These are phyloP conservation scores for Orcinus orca DNA, from an alignment of 2,113 vertebrate genomes.

Conservation along the genomic window DNA sequence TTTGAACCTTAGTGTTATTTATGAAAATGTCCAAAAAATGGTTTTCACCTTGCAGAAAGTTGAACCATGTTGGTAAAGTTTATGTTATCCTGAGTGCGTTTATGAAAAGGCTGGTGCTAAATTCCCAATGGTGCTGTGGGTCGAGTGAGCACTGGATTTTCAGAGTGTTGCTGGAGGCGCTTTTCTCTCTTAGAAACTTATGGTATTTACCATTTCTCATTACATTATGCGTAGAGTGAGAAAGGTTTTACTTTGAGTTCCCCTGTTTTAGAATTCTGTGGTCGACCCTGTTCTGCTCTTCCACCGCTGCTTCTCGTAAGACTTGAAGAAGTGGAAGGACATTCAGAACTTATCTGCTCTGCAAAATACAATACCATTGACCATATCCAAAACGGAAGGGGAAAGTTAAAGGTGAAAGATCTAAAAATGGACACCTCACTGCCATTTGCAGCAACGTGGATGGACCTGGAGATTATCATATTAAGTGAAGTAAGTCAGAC, in stretches of 20 bases:
- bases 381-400: neutral
- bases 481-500: neutral
- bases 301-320: neutral
- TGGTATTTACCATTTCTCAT: accelerated
- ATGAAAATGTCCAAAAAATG: neutral
- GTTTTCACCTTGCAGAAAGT: neutral
- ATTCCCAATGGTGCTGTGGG: neutral
- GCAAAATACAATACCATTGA: neutral
- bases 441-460: neutral
- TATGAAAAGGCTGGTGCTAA: neutral
- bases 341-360: neutral
- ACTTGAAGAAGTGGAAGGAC: neutral
- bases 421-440: neutral
- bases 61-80: neutral
- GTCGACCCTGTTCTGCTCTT: neutral
- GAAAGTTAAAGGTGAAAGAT: neutral
- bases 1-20: accelerated
- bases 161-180: neutral
- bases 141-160: accelerated
- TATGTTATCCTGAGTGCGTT: neutral
- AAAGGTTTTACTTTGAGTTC: accelerated
- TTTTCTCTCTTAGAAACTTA: no score
- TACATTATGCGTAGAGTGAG: no score
- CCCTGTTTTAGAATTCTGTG: accelerated
- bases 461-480: neutral